These are phyloP conservation scores for Nothobranchius kuhntae DNA, from an alignment of 2,113 vertebrate species.

Conservation along the genomic window DNA sequence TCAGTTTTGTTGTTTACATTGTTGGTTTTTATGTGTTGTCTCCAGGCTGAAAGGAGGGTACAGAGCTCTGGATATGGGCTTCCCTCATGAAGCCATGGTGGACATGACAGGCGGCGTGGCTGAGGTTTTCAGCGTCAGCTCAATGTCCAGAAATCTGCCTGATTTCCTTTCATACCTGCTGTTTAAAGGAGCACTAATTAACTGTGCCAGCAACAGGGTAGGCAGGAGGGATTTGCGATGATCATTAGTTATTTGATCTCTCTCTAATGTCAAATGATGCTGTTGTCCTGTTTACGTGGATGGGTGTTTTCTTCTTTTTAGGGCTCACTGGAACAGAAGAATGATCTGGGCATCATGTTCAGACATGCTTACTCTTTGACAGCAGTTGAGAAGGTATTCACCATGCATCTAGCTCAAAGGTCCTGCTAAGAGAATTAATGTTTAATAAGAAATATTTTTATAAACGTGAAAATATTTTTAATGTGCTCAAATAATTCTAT, in stretches of 20 bases:
- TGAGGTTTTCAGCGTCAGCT: conserved; percentile 57
- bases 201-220: conserved; percentile 77
- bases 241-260: not conserved
- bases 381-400: conserved; percentile 66
- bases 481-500: too few species aligned
- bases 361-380: conserved; percentile 81
- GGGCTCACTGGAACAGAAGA: conserved; percentile 69
- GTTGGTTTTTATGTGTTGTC: not conserved
- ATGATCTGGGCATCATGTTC: conserved; percentile 75
- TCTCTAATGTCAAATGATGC: not conserved
- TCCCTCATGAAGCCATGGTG: conserved; percentile 81
- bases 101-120: conserved; percentile 80
- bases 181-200: conserved; percentile 77
- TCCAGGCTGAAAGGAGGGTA: conserved; percentile 81
- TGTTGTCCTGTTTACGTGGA: not conserved
- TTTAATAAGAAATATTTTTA: too few species aligned
- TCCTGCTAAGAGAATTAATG: too few species aligned
- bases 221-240: not conserved
- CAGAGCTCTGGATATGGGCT: conserved; percentile 78
- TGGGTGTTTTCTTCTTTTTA: conserved; percentile 36
- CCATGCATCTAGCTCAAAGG: not conserved
- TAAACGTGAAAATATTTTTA: too few species aligned
- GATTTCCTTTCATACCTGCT: conserved; percentile 63
- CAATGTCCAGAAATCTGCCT: conserved; percentile 51
- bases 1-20: not conserved